These are phyloP conservation scores for Nasua narica DNA, from an alignment of 2,797 vertebrate species.

Conservation along the genomic window DNA sequence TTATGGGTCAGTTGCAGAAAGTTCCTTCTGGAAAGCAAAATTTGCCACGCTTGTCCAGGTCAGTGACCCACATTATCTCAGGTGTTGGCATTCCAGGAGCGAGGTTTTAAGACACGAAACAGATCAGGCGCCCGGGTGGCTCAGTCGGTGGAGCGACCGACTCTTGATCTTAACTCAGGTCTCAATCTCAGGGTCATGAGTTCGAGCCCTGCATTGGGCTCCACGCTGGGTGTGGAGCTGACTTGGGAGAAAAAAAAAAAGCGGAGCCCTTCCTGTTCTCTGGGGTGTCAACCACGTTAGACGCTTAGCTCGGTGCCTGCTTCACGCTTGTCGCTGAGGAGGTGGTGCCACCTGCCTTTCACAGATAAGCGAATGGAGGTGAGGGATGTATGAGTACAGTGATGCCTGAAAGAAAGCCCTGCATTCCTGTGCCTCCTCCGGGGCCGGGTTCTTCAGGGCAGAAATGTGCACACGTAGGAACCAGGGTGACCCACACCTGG, in stretches of 20 bases:
- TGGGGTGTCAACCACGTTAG: not conserved
- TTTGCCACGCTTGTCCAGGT: not conserved
- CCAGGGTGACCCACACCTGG: fast-evolving
- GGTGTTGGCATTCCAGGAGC: fast-evolving
- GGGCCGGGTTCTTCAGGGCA: not conserved
- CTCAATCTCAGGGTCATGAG: not conserved
- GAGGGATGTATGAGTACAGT: not conserved
- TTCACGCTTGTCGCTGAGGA: fast-evolving
- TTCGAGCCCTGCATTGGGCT: fast-evolving
- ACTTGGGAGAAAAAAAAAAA: not conserved
- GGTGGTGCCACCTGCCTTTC: not conserved
- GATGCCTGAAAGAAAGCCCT: not conserved
- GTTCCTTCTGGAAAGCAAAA: not conserved
- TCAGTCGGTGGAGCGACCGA: not conserved
- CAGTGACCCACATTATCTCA: not conserved
- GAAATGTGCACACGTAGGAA: not conserved
- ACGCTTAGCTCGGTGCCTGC: not conserved
- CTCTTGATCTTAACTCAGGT: not conserved
- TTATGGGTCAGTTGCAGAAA: not conserved
- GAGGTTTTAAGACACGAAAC: not conserved
- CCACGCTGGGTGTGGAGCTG: not conserved
- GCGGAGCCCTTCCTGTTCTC: not conserved
- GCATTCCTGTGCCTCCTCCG: not conserved
- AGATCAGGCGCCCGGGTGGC: not conserved
- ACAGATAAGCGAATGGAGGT: not conserved